Percentiles rank a stretch among this genome's conserved stretches.
Evolutionary conservation across 2,888 invertebrate genomes (phyloP).

Genomic region (Miltochrista miniata): DNA sequence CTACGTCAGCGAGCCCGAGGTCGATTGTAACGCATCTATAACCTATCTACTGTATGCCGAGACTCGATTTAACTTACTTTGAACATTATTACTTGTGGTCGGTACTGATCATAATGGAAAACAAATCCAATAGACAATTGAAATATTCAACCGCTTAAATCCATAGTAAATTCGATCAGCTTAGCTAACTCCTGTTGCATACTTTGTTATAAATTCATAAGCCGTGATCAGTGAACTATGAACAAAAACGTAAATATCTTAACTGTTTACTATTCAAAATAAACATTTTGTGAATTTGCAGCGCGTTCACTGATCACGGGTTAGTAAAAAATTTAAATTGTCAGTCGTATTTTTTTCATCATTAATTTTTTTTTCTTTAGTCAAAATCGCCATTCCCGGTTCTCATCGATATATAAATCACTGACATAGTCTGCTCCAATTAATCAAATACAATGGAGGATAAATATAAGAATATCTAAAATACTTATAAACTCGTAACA

Average conservation of each 20-base stretch:
- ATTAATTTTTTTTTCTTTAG: slow-evolving; percentile 36
- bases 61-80: slow-evolving; percentile 65
- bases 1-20: slow-evolving; percentile 77
- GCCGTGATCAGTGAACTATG: slow-evolving; percentile 58
- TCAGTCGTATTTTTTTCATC: slow-evolving; percentile 64
- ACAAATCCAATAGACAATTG: slow-evolving; percentile 70
- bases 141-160: slow-evolving; percentile 77
- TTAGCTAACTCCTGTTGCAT: slow-evolving; percentile 69
- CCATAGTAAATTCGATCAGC: slow-evolving; percentile 83
- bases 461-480: slow-evolving; percentile 89
- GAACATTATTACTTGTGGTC: slow-evolving; percentile 69
- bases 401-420: slow-evolving; percentile 45
- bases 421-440: slow-evolving; percentile 63
- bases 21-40: slow-evolving; percentile 75
- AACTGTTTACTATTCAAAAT: slow-evolving; percentile 41
- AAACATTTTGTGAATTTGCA: slow-evolving; percentile 36
- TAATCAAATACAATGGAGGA: slow-evolving; percentile 81
- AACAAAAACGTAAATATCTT: slow-evolving; percentile 32
- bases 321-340: slow-evolving; percentile 56
- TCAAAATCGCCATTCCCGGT: slow-evolving; percentile 38
- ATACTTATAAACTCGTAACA: slow-evolving; percentile 85
- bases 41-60: slow-evolving; percentile 65
- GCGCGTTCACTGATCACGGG: slow-evolving; percentile 57
- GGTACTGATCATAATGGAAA: slow-evolving; percentile 67
- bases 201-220: slow-evolving; percentile 50